Evolutionary conservation across 1,140 invertebrate genomes (phyloP).

Genomic region (Achroia grisella): DNA sequence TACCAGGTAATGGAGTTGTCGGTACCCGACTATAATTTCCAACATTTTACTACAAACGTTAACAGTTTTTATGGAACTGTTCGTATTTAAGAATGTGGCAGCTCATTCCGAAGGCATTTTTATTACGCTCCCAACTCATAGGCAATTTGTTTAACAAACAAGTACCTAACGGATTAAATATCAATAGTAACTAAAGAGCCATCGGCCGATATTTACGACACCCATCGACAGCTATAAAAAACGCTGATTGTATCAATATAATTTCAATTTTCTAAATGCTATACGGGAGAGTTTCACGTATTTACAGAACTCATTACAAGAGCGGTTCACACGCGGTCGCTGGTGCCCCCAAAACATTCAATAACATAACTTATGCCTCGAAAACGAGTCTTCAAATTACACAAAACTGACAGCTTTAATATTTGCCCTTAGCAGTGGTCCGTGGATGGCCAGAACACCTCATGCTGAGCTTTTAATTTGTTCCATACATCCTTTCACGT

Average conservation of each 20-base stretch:
- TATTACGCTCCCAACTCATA: conserved; percentile 16
- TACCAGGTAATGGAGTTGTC: conserved; percentile 34
- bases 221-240: conserved; percentile 22
- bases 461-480: conserved; percentile 71
- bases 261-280: conserved; percentile 30
- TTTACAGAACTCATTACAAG: conserved; percentile 33
- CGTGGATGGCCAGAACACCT: conserved; percentile 42
- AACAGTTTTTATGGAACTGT: conserved; percentile 18
- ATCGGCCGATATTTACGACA: conserved; percentile 20
- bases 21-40: conserved; percentile 19
- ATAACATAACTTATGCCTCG: conserved; percentile 66
- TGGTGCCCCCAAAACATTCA: conserved; percentile 40
- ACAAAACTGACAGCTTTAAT: conserved; percentile 70
- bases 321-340: conserved; percentile 27
- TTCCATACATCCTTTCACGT: conserved; percentile 66
- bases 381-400: conserved; percentile 67
- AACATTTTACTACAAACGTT: conserved; percentile 24
- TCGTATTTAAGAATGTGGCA: conserved; percentile 21
- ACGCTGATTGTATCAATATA: conserved; percentile 41
- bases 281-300: conserved; percentile 13
- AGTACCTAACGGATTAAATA: conserved; percentile 22
- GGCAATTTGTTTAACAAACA: conserved; percentile 28
- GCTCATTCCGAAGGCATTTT: conserved; percentile 31
- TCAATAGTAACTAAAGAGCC: conserved; percentile 18
- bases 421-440: conserved; percentile 56